Evolutionary conservation across 2,888 invertebrate species (phyloP), one percentile per base, ranked within the genome.

Genomic region (Drosophila prostipennis): DNA sequence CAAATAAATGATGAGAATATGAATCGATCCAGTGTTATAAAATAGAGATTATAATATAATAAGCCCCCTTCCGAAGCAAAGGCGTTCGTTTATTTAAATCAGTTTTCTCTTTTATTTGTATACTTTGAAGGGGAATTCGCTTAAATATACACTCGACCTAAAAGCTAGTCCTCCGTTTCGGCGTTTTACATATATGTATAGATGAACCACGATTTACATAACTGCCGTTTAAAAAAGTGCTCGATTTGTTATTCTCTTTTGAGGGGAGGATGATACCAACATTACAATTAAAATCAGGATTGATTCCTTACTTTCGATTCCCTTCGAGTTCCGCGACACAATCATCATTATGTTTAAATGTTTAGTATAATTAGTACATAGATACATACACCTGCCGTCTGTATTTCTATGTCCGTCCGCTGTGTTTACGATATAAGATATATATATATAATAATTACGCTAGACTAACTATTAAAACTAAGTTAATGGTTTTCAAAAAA

Each of bases 381-480:
- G 45, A 64, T 60, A 43, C 48, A 48, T 26, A 26, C 19, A 19
- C 16, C 29, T 11, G 14, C 51, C 10, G 36, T 55, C 16, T 65
- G 61, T 54, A 51, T 53, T 42, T n/a, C 26, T 39, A 46, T 36
- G 29, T 52, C 43, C 39, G 39, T 65, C 29, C n/a, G 37, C 57
- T 52, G 51, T 10, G 23, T 26, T 53, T 56, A 55, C 4, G 23
- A 63, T 63, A 51, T 46, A 70, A 32, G 49, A 39, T 81, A 64
- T 70, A 76, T 81, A 64, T 70, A 76, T 39, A 14, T 39, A 8
- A 79, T 75, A 78, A 79, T 82, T 85, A 81, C 54, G 74, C 81
- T 81, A 81, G 72, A 76, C 65, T 81, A 85, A 72, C 77, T 77
- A 70, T 85, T 81, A 81, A 43, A 81, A 71, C 70, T 71, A 71